Evolutionary conservation across 2,113 vertebrate genomes (phyloP).

Genomic region (Scalopus aquaticus): DNA sequence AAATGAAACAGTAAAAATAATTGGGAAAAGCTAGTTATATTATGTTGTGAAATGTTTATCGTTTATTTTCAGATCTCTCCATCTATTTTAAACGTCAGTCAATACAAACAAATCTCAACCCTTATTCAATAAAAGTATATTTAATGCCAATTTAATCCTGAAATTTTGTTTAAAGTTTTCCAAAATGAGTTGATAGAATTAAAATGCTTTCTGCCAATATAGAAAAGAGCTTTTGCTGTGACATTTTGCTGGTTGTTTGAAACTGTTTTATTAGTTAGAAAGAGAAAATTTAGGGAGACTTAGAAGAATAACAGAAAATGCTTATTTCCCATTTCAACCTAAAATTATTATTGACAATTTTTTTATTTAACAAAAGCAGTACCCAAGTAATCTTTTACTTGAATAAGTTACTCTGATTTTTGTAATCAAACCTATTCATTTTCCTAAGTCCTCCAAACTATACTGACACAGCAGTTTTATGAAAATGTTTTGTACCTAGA

Average conservation of each 20-base stretch:
- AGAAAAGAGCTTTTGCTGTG: slow-evolving; percentile 44
- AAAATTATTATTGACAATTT: slow-evolving; percentile 68
- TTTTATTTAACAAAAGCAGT: slow-evolving; percentile 80
- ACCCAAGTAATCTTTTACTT: not conserved
- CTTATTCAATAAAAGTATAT: slow-evolving; percentile 73
- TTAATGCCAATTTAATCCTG: slow-evolving; percentile 77
- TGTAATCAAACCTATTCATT: slow-evolving; percentile 35
- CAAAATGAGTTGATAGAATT: slow-evolving; percentile 57
- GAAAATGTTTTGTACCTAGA: slow-evolving; percentile 31
- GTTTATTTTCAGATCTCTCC: slow-evolving; percentile 70
- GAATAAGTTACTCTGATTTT: slow-evolving; percentile 28
- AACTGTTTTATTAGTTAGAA: slow-evolving; percentile 57
- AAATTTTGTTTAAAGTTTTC: slow-evolving; percentile 54
- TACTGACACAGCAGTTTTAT: not conserved
- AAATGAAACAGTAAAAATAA: not conserved
- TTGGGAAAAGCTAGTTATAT: slow-evolving; percentile 69
- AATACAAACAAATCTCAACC: slow-evolving; percentile 78
- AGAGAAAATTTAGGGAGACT: slow-evolving; percentile 74
- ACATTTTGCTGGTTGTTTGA: not conserved
- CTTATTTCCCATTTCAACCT: slow-evolving; percentile 56
- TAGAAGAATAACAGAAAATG: slow-evolving; percentile 42
- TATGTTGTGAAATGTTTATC: slow-evolving; percentile 74
- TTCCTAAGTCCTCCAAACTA: not conserved
- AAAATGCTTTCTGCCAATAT: slow-evolving; percentile 65
- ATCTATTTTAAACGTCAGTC: slow-evolving; percentile 64